Evolutionary conservation across 2,797 vertebrate species (phyloP).

Genomic region (Callimico goeldii): DNA sequence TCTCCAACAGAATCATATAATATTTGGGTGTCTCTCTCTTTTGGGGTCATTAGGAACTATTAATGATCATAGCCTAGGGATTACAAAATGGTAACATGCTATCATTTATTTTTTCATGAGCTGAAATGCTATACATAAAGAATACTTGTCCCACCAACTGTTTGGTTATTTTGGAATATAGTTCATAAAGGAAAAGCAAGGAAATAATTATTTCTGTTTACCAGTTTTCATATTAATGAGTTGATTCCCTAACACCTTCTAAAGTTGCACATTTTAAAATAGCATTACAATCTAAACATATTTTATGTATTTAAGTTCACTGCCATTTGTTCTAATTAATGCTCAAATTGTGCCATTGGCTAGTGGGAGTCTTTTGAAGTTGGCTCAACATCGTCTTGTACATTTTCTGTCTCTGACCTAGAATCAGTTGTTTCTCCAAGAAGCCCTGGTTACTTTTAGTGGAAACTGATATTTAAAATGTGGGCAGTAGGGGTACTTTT

Average conservation of each 20-base stretch:
- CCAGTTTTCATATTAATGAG: conserved; percentile 5
- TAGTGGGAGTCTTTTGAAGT: background rate
- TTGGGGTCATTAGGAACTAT: background rate
- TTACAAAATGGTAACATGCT: background rate
- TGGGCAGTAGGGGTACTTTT: background rate
- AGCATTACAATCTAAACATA: background rate
- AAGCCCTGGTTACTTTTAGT: background rate
- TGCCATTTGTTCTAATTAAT: background rate
- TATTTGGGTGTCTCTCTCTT: conserved; percentile 9
- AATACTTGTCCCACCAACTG: background rate
- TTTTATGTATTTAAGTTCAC: conserved; percentile 12
- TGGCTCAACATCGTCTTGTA: background rate
- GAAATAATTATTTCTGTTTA: conserved; percentile 16
- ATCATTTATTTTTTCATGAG: background rate
- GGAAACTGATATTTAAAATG: conserved; percentile 26
- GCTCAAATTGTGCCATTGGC: background rate
- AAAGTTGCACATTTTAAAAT: background rate
- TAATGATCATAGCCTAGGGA: background rate
- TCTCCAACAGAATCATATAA: background rate
- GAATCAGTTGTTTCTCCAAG: background rate
- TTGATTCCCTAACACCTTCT: background rate
- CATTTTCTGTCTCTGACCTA: conserved; percentile 9
- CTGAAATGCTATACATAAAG: background rate
- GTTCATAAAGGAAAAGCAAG: background rate
- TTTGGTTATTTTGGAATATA: background rate